A percentile compares a stretch with the other conserved stretches of the same genome.
Evolutionary conservation across 2,888 invertebrate genomes (phyloP).

Genomic region (Drosophila austrosaltans): DNA sequence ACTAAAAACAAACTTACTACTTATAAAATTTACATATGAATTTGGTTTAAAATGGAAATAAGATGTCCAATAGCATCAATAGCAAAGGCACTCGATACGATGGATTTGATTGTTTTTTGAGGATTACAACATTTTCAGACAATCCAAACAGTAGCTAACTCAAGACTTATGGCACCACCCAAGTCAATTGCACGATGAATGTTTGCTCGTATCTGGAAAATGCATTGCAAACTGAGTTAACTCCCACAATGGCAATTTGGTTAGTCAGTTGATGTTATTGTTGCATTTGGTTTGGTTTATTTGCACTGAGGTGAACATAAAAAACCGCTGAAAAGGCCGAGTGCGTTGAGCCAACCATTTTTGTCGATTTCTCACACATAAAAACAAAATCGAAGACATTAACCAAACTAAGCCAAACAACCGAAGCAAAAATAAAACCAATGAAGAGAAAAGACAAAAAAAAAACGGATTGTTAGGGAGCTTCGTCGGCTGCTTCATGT

Average conservation of each 20-base stretch:
- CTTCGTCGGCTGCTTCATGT: conserved; percentile 43
- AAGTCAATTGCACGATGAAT: conserved; percentile 55
- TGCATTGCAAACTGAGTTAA: conserved; percentile 30
- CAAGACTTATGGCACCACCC: neutral
- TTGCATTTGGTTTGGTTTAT: conserved; percentile 56
- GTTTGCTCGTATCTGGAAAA: conserved; percentile 33
- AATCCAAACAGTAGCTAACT: neutral
- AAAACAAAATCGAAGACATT: conserved; percentile 67
- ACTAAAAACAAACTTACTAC: no score
- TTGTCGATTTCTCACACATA: conserved; percentile 70
- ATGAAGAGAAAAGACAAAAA: conserved; percentile 35
- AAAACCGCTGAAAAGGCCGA: conserved; percentile 53
- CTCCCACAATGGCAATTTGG: conserved; percentile 66
- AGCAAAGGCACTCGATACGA: no score
- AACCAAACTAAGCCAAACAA: conserved; percentile 34
- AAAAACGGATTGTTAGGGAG: conserved; percentile 53
- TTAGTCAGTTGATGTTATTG: conserved; percentile 22
- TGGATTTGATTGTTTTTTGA: neutral
- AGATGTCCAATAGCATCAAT: no score
- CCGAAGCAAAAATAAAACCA: neutral
- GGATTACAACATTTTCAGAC: neutral
- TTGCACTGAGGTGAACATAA: conserved; percentile 52
- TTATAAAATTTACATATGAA: no score
- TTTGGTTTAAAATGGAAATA: no score
- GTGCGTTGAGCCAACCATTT: conserved; percentile 47